Evolutionary conservation across 2,888 invertebrate genomes (phyloP).

Genomic region (Agrochola circellaris): DNA sequence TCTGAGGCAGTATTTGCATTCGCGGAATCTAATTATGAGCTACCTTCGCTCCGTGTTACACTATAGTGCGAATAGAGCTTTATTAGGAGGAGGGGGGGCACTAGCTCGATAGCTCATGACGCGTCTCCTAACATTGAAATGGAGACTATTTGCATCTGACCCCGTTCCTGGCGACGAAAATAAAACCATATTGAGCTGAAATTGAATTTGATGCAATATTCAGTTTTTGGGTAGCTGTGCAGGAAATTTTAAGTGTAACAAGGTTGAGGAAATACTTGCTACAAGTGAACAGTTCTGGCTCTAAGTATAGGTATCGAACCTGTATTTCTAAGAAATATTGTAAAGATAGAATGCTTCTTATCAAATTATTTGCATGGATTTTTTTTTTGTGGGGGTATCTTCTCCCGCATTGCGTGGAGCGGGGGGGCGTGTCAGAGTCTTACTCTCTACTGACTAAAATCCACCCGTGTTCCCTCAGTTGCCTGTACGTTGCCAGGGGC

Average conservation of each 20-base stretch:
- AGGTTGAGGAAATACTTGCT: neutral
- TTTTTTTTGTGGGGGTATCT: too few species aligned
- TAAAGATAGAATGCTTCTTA: neutral
- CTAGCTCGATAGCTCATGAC: conserved; percentile 33
- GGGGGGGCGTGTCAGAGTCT: too few species aligned
- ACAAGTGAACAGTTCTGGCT: neutral
- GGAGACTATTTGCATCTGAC: conserved; percentile 58
- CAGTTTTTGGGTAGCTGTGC: neutral
- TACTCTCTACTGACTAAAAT: too few species aligned
- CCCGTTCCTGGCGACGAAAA: conserved; percentile 43
- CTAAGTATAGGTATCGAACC: too few species aligned
- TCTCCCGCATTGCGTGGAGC: too few species aligned
- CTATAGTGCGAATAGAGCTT: conserved; percentile 30
- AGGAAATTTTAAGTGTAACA: neutral
- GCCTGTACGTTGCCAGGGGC: too few species aligned
- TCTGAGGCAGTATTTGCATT: conserved; percentile 30
- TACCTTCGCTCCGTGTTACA: conserved; percentile 12
- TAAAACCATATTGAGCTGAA: conserved; percentile 44
- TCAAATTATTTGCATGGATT: too few species aligned
- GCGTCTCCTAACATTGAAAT: conserved; percentile 51
- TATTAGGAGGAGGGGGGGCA: conserved; percentile 16
- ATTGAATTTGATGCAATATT: conserved; percentile 26
- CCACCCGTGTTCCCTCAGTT: too few species aligned
- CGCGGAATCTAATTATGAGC: conserved; percentile 44
- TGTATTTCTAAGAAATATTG: neutral